These are phyloP conservation scores for Alcis repandata DNA, from an alignment of 2,888 invertebrate species.

Conservation along the genomic window DNA sequence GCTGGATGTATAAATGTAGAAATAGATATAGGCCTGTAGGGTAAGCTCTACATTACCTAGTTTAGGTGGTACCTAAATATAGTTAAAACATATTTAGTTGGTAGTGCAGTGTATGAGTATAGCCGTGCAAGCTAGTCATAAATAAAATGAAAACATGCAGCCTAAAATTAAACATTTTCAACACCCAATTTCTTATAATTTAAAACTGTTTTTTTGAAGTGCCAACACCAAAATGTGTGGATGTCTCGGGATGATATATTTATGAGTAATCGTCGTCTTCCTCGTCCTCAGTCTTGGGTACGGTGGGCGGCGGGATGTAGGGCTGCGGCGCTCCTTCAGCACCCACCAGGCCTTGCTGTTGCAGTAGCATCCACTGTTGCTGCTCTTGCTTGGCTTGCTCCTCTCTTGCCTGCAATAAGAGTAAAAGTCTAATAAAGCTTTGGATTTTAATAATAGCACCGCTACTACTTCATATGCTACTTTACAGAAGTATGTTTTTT, in stretches of 20 bases:
- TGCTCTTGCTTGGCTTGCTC: conserved; percentile 97
- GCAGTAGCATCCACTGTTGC: conserved; percentile 96
- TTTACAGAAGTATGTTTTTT: too few species aligned
- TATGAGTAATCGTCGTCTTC: conserved; percentile 85
- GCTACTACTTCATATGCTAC: too few species aligned
- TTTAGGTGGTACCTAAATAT: too few species aligned
- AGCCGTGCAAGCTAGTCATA: too few species aligned
- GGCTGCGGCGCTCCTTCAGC: conserved; percentile 73
- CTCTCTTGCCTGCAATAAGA: conserved; percentile 89
- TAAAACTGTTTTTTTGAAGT: not conserved
- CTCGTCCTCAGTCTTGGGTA: conserved; percentile 74
- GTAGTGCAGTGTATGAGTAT: too few species aligned
- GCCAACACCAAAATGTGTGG: not conserved
- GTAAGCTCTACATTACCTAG: too few species aligned
- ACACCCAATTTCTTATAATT: not conserved
- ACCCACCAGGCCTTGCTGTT: conserved; percentile 82
- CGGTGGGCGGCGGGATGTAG: conserved; percentile 74
- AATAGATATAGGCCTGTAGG: too few species aligned
- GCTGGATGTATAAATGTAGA: too few species aligned
- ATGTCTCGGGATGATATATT: conserved; percentile 16
- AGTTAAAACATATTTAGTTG: too few species aligned
- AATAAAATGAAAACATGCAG: too few species aligned
- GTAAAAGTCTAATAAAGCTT: not conserved
- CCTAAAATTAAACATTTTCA: not conserved
- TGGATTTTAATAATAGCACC: not conserved